Evolutionary conservation across 2,797 vertebrate species (phyloP).

Genomic region (Mormyrops boulengeri): DNA sequence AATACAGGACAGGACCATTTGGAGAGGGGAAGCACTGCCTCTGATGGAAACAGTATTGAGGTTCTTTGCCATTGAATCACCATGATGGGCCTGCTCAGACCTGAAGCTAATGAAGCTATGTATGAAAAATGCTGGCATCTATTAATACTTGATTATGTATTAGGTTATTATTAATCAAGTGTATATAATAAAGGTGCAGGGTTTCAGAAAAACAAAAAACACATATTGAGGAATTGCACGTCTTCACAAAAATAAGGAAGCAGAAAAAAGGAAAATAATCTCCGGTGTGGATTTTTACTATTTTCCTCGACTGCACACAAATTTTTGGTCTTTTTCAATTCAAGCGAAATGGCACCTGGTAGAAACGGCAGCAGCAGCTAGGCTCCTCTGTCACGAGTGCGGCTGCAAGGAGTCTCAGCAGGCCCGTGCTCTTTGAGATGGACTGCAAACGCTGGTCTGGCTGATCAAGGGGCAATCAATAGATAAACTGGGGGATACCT

Average conservation of each 20-base stretch:
- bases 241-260: background rate
- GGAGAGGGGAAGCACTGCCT: background rate
- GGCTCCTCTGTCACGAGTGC: background rate
- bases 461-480: constrained; percentile 44
- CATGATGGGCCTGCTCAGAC: background rate
- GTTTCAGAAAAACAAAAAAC: background rate
- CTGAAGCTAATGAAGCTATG: background rate
- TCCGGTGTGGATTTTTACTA: background rate
- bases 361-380: background rate
- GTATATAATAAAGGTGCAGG: background rate
- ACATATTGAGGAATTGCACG: background rate
- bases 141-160: background rate
- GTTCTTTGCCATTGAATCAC: background rate
- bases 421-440: constrained; percentile 11
- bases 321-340: background rate
- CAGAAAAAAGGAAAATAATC: background rate
- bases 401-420: background rate
- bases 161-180: background rate
- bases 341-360: background rate
- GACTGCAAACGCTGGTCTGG: constrained; percentile 13
- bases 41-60: background rate
- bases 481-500: constrained; percentile 20
- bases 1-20: background rate
- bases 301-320: background rate
- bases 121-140: background rate